Conservation (phyloP, 2,797 vertebrate species). For the Fratercula arctica region DNA sequence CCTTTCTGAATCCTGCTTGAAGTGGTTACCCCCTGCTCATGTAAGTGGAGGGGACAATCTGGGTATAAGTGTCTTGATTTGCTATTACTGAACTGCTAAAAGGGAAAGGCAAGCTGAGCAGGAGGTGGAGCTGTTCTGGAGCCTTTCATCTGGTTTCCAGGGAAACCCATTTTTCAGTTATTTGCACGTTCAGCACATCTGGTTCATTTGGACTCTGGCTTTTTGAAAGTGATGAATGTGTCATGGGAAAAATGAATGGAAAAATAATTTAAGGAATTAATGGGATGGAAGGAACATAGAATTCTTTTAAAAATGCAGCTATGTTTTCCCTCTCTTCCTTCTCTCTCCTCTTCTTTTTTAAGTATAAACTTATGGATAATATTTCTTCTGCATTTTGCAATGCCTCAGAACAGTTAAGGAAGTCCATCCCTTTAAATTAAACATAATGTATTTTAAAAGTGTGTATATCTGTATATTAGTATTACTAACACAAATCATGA, state of each 20-base stretch:
- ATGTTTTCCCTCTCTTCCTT: background rate
- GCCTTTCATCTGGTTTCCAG: slow-evolving; percentile 61
- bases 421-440: background rate
- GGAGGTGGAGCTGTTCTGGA: slow-evolving; percentile 50
- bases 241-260: slow-evolving; percentile 46
- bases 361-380: background rate
- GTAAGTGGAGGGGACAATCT: slow-evolving; percentile 49
- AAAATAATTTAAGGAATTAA: slow-evolving; percentile 62
- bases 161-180: slow-evolving; percentile 62
- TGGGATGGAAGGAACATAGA: slow-evolving; percentile 40
- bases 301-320: background rate
- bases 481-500: background rate
- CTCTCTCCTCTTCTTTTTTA: background rate
- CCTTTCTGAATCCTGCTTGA: slow-evolving; percentile 26
- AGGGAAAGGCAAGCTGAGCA: slow-evolving; percentile 33
- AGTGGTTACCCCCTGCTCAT: slow-evolving; percentile 45
- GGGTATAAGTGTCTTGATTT: slow-evolving; percentile 46
- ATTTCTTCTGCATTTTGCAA: background rate
- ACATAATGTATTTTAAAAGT: background rate
- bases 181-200: slow-evolving; percentile 66
- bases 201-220: slow-evolving; percentile 54
- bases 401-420: background rate
- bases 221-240: slow-evolving; percentile 58
- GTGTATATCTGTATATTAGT: background rate
- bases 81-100: slow-evolving; percentile 47